Evolutionary conservation across 2,797 vertebrate species (phyloP), one percentile per base, ranked within the genome.

Genomic region (Hippoglossus hippoglossus): DNA sequence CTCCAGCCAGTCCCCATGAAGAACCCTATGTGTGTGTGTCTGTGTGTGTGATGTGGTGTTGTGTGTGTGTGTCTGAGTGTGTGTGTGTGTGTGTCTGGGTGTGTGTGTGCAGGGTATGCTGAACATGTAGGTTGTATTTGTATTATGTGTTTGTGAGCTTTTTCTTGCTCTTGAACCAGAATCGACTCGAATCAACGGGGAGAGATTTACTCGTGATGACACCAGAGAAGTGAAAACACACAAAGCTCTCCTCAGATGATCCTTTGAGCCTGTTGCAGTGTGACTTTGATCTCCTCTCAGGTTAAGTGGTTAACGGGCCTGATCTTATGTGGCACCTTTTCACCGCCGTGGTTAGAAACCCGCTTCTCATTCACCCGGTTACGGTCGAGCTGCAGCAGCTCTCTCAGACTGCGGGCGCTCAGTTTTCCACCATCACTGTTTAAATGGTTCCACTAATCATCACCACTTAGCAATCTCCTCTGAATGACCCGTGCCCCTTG

Each of bases 1-100:
- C 91, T 94, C 89, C 81, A 92, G 86, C 82, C 91, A 90, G 88
- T 85, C 89, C 82, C 61, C 81, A 88, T 77, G 87, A 91, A 92
- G 77, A 83, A 80, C 67, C 82, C 73, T 22, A 39, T 49, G 46
- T n/a, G 18, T 47, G 46, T 47, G 44, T 47, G 44, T n/a, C 2
- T 47, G 46, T n/a, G 46, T 47, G 18, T 47, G 46, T 44, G 15
- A 0, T 15, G 10, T 15, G 39, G n/a, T n/a, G n/a, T n/a, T 52
- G 61, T 51, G 16, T 55, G 2, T 3, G 53, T 41, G 19, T 63
- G 44, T 46, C 2, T 46, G 44, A 3, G 4, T 46, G 44, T 46
- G 22, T 22, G 44, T 46, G 44, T 46, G 44, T 46, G 44, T 46
- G 44, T 46, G 44, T 46, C 10, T 46, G 44, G 3, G 4, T 46